Percentiles rank a stretch among this genome's conserved stretches.
Evolutionary conservation across 2,888 invertebrate species (phyloP).

Genomic region (Spialia ferax): DNA sequence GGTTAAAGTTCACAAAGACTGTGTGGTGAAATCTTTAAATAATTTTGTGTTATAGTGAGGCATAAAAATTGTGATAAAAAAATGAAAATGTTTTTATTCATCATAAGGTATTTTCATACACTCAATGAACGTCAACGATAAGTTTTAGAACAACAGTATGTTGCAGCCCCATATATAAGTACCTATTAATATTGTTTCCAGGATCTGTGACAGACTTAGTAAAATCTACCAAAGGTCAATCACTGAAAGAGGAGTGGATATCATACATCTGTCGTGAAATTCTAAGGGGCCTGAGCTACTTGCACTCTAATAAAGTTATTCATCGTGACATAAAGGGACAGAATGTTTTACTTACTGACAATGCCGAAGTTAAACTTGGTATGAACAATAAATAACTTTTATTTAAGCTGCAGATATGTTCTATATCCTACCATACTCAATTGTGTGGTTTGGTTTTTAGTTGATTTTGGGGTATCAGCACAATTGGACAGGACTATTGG

Average conservation of each 20-base stretch:
- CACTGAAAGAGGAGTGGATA: conserved; percentile 99
- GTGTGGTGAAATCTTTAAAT: too few species aligned
- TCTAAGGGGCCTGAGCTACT: conserved; percentile 97
- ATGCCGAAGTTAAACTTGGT: conserved; percentile 99
- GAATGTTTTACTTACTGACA: conserved; percentile 99
- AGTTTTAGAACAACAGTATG: not conserved
- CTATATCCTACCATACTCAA: conserved; percentile 3
- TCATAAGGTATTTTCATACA: too few species aligned
- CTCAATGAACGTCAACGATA: too few species aligned
- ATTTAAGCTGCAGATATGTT: not conserved
- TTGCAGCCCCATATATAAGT: not conserved
- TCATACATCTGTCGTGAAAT: conserved; percentile 99
- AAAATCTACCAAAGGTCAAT: conserved; percentile 99
- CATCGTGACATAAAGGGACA: conserved; percentile 99
- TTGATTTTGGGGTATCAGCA: conserved; percentile 99
- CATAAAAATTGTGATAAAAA: too few species aligned
- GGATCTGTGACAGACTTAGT: conserved; percentile 99
- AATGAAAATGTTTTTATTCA: too few species aligned
- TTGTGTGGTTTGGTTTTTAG: conserved; percentile 73
- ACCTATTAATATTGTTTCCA: conserved; percentile 50
- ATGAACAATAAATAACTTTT: too few species aligned
- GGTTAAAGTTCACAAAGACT: too few species aligned
- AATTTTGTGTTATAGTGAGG: too few species aligned
- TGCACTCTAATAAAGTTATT: conserved; percentile 99
- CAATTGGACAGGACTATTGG: conserved; percentile 99